Base-by-base conservation (phyloP, 2,113 vertebrate genomes). In the Aegithalos caudatus region DNA sequence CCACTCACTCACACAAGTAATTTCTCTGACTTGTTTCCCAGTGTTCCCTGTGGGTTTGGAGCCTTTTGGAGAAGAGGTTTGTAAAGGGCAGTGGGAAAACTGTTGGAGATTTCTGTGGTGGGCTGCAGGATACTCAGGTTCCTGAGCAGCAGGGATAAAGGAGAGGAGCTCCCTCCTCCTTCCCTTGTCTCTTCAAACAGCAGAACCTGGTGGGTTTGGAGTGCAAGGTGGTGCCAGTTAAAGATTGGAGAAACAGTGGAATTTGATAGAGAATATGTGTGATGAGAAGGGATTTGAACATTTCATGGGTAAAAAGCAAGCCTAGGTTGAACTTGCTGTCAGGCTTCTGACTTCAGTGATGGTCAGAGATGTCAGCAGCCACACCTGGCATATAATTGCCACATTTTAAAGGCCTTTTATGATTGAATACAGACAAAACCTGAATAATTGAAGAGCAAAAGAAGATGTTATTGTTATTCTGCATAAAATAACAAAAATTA, bases 301-400 rank as follows among this genome's bases (percentile, higher is more conserved):
- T 65, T 86, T 71, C 28, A 16, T 9, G 44, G 65, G 12, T 64
- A 33, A 29, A 70, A 88, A 54, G 56, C n/a, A 53, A 44, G 8
- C 27, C 51, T 35, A 15, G 37, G 24, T 44, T 58, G 77, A 86
- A 37, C 22, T 62, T 79, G 45, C 74, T 66, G 1, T 57, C 6
- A 4, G 4, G 3, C 23, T 9, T 4, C 17, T 76, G 66, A 48
- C 44, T 78, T 79, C n/a, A 38, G 44, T 82, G 45, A 7, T n/a
- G 28, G 6, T 35, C 53, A 25, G 62, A 71, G n/a, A 28, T 58
- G 35, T 25, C 27, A 37, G 33, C 67, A 83, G 40, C 47, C 58
- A 51, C 0, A 0, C 38, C 35, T 92, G 71, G 11, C 11, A 40
- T 66, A 17, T 12, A 33, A 24, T 18, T 23, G 27, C 4, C 12